Evolutionary conservation across 2,888 invertebrate genomes (phyloP).

Genomic region (Trichogramma evanescens): DNA sequence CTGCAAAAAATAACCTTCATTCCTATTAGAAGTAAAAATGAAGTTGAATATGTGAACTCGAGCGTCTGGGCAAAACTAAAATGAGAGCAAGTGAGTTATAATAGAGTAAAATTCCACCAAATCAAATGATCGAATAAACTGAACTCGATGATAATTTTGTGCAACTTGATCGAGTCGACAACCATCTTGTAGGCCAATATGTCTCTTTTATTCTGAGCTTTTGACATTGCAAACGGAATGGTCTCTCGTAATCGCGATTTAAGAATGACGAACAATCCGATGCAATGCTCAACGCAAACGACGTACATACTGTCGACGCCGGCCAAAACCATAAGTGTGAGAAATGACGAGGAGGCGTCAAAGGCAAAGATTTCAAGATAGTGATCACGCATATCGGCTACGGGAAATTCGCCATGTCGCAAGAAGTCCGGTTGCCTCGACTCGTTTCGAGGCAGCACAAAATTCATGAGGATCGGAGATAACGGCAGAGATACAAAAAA

Average conservation of each 20-base stretch:
- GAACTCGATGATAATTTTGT: background rate
- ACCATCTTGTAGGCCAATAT: background rate
- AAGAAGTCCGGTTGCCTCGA: background rate
- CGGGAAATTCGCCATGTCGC: background rate
- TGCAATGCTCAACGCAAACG: background rate
- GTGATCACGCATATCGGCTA: background rate
- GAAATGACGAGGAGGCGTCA: background rate
- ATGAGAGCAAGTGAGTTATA: background rate
- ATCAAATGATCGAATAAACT: background rate
- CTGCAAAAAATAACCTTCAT: background rate
- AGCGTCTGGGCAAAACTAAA: slow-evolving; percentile 3
- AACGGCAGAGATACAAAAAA: background rate
- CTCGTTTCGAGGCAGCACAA: background rate
- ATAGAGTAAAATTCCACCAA: background rate
- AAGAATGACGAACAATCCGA: background rate
- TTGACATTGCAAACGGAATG: background rate
- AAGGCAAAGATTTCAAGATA: background rate
- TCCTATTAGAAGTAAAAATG: slow-evolving; percentile 3
- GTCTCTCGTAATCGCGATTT: background rate
- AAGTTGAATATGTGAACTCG: background rate
- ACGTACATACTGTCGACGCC: background rate
- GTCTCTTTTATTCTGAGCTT: background rate
- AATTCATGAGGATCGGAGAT: background rate
- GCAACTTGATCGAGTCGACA: background rate
- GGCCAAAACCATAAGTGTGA: background rate